Evolutionary conservation across 30 jellyfish, hydroid and myxozoan species (phyloP).

Genomic region (Pseudorhiza aurosa): DNA sequence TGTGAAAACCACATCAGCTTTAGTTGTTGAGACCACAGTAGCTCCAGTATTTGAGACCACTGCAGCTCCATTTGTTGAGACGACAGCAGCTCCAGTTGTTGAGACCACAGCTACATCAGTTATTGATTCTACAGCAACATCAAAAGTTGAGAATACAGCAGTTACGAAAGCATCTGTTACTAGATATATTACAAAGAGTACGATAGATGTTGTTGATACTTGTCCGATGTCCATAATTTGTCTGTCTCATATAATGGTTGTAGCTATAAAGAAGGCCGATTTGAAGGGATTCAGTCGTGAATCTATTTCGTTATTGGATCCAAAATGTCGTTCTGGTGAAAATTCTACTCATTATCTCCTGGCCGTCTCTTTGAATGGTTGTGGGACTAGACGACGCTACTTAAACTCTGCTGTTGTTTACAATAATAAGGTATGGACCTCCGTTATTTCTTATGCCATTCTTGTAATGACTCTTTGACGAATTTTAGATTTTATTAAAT

Average conservation of each 20-base stretch:
- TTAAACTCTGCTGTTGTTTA: constrained; percentile 69
- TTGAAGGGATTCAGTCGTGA: constrained; percentile 37
- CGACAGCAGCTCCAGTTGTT: constrained; percentile 43
- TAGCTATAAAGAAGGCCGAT: constrained; percentile 19
- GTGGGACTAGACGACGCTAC: constrained; percentile 80
- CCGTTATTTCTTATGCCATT: not conserved
- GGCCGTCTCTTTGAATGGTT: constrained; percentile 70
- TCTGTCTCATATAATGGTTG: constrained; percentile 21
- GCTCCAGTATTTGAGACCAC: constrained; percentile 49
- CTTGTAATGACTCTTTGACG: not conserved
- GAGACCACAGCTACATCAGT: constrained; percentile 43
- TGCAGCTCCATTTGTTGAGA: constrained; percentile 42
- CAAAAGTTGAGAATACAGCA: not conserved
- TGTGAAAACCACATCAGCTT: constrained; percentile 41
- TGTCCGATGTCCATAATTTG: constrained; percentile 77
- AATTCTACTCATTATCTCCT: constrained; percentile 62
- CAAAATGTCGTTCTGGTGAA: constrained; percentile 27
- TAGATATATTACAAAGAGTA: not conserved
- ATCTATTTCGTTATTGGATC: constrained; percentile 23
- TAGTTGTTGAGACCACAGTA: constrained; percentile 29
- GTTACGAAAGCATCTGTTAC: not conserved
- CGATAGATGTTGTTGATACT: constrained; percentile 51
- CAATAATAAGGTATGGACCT: constrained; percentile 51
- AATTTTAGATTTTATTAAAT: no score
- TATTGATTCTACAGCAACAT: not conserved